Base-by-base conservation (phyloP, 1,140 invertebrate species). In the Lepidotrigona ventralis region DNA sequence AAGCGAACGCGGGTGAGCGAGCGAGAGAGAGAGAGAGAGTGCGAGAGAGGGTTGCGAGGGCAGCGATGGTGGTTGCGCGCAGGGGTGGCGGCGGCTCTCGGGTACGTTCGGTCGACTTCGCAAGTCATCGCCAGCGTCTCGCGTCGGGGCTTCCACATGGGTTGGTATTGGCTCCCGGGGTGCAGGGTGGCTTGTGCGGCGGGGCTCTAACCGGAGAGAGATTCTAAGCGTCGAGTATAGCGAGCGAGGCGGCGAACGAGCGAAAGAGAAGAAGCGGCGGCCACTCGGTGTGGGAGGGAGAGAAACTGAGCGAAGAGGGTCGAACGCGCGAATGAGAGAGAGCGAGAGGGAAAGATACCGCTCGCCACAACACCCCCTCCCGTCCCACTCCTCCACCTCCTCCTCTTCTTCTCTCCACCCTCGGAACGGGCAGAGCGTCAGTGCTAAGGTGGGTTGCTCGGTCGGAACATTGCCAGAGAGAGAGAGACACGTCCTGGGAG, bases 111-210 rank as follows among this genome's bases (percentile, higher is more conserved):
- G 91, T 80, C 76, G 86, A 84, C 86, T 90, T 93, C 92, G 92
- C 89, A 89, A 91, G 88, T 91, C 88, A 91, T 92, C 92, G 92
- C 85, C 88, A 86, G 87, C 91, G 91, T 92, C 91, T 92, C 91
- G 92, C 90, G 91, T 92, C 90, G 91, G 89, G 90, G 91, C 90
- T 94, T 93, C 92, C 93, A 93, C 93, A 93, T 94, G 93, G 93
- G 91, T 92, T 94, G 93, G 93, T 93, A 94, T 94, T 94, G 93
- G 93, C 93, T 94, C 93, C 93, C 93, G 91, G 93, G 93, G 92
- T 91, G 91, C 92, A 91, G 91, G 92, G 90, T 91, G 90, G 90
- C 90, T 90, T 91, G 90, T 91, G 91, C 90, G 92, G 91, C 89
- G 92, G 91, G 89, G 92, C 91, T 92, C 90, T 88, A 90, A 92